Conservation (phyloP, 2,888 invertebrate genomes). For the Zelleria hepariella region DNA sequence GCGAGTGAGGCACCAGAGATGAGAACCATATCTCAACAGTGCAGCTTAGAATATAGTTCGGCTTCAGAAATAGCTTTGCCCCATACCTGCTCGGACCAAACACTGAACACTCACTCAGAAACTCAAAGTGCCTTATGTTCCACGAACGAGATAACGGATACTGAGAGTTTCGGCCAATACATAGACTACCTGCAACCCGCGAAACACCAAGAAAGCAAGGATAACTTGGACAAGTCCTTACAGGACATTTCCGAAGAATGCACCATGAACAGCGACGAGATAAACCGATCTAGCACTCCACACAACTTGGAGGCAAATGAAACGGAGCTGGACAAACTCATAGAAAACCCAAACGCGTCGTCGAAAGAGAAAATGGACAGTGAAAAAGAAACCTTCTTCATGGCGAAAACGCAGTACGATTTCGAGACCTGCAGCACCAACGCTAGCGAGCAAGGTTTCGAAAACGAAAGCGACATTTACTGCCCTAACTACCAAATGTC, state of each 20-base stretch:
- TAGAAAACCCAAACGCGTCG: conserved; percentile 33
- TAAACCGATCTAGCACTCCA: conserved; percentile 43
- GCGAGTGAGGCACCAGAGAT: conserved; percentile 61
- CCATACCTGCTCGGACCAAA: conserved; percentile 65
- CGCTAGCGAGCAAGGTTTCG: conserved; percentile 61
- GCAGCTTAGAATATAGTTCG: conserved; percentile 79
- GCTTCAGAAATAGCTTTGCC: conserved; percentile 69
- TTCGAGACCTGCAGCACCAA: conserved; percentile 63
- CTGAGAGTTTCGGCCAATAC: conserved; percentile 66
- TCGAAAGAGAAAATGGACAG: conserved; percentile 50
- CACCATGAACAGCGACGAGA: conserved; percentile 59
- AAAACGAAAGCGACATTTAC: conserved; percentile 75
- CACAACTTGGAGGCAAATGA: conserved; percentile 32
- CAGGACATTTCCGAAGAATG: conserved; percentile 65
- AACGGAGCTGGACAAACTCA: conserved; percentile 44
- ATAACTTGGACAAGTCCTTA: conserved; percentile 47
- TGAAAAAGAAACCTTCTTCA: conserved; percentile 52
- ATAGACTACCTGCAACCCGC: conserved; percentile 57
- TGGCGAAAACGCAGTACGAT: conserved; percentile 57
- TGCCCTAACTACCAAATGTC: conserved; percentile 74
- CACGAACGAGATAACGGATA: conserved; percentile 64
- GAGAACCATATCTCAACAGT: conserved; percentile 79
- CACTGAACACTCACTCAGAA: conserved; percentile 62
- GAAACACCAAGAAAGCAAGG: conserved; percentile 45
- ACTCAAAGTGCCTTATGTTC: conserved; percentile 64